Evolutionary conservation across 2,113 vertebrate genomes (phyloP), one percentile per base, ranked within the genome.

Genomic region (Neolamprologus sp.): DNA sequence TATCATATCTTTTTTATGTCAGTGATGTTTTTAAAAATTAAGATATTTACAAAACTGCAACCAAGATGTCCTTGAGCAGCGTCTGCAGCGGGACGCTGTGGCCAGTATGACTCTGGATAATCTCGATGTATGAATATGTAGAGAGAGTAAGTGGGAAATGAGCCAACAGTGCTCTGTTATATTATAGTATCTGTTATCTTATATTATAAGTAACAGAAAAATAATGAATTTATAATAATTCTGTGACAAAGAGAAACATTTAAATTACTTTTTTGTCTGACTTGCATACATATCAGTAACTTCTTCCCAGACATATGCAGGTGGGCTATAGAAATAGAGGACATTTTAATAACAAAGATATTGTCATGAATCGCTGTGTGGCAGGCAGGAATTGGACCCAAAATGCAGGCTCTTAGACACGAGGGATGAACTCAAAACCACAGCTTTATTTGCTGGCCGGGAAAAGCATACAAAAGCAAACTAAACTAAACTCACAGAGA

Each of bases 281-380:
- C 31, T 81, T 17, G n/a, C 54, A 65, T 23, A n/a, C 7, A 28
- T 65, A 82, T 58, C 7, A 60, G 16, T 40, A 23, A 7, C 17
- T 33, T 23, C 7, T n/a, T 17, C 4, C 5, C 7, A 33, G 9
- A 55, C 5, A 79, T 33, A 82, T 2, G 7, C 26, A 87, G 42
- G 17, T 81, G 51, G 53, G 83, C 65, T n/a, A 9, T 26, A 86
- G 3, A 5, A 91, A 89, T 37, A 54, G 47, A 55, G 51, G 37
- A 28, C 65, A 57, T 90, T 88, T 87, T 86, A 89, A 90, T 87
- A 81, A 88, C 51, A 73, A 71, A 73, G 63, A 82, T 83, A 63
- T 86, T 86, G 71, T 55, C 53, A 55, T 13, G 53, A 55, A 13
- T 55, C 11, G 4, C 2, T 55, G 0, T 55, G 21, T 23, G 53